A percentile compares a stretch with the other conserved stretches of the same genome.
phyloP scores from a whole-genome alignment of 1,140 invertebrate species.

The Geopemphigus sp. region DNA sequence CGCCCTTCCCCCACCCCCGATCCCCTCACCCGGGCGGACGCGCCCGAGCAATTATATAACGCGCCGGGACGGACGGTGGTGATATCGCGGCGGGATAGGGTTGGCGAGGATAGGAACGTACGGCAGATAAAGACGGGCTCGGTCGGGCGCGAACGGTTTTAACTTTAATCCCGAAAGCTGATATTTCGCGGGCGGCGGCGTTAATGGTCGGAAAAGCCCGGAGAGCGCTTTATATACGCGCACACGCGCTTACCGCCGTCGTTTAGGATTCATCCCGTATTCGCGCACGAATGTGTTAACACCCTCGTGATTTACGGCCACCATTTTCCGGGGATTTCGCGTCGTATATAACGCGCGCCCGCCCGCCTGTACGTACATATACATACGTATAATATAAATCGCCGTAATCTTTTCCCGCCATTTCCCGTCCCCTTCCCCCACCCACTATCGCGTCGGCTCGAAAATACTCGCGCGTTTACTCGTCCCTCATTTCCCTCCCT shows the following conservation, averaged over 20 bases:
- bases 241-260: too few species aligned
- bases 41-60: too few species aligned
- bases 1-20: not conserved
- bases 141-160: constrained; percentile 32
- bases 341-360: too few species aligned
- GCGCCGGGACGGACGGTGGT: not conserved
- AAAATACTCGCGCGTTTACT: too few species aligned
- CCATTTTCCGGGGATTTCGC: constrained; percentile 38
- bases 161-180: constrained; percentile 48
- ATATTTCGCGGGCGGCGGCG: constrained; percentile 42
- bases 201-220: constrained; percentile 27
- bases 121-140: constrained; percentile 23
- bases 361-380: not conserved
- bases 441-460: too few species aligned
- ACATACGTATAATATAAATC: not conserved
- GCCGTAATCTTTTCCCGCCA: not conserved
- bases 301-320: constrained; percentile 37
- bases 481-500: too few species aligned
- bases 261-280: constrained; percentile 31
- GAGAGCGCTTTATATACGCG: not conserved
- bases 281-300: constrained; percentile 44
- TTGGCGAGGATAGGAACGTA: too few species aligned
- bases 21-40: not conserved
- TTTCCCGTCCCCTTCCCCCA: too few species aligned
- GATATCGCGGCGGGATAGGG: too few species aligned